Conservation (phyloP, 1,140 invertebrate genomes). For the Drosophila rhopaloa region DNA sequence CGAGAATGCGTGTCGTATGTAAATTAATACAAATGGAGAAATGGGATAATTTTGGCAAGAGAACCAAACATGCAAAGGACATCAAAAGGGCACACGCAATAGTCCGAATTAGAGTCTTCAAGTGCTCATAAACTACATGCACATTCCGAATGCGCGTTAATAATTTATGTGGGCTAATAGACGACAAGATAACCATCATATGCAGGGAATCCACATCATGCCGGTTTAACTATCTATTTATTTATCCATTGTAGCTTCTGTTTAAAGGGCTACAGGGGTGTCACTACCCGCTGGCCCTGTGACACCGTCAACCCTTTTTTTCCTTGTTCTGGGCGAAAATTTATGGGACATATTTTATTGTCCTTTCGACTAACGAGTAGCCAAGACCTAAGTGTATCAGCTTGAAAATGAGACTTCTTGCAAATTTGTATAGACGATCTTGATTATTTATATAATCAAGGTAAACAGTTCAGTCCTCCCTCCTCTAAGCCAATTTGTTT, state of each 20-base stretch:
- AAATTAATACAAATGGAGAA: slow-evolving; percentile 68
- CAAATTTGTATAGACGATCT: slow-evolving; percentile 44
- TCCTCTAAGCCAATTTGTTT: slow-evolving; percentile 38
- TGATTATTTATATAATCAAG: slow-evolving; percentile 58
- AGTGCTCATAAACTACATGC: slow-evolving; percentile 81
- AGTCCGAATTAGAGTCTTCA: slow-evolving; percentile 46
- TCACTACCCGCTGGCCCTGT: slow-evolving; percentile 39
- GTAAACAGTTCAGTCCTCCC: slow-evolving; percentile 59
- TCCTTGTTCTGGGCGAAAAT: slow-evolving; percentile 44
- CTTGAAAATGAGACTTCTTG: slow-evolving; percentile 53
- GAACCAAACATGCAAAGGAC: slow-evolving; percentile 70
- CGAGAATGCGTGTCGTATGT: slow-evolving; percentile 81
- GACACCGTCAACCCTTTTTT: slow-evolving; percentile 73
- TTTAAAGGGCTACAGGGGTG: slow-evolving; percentile 24
- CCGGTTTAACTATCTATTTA: slow-evolving; percentile 24
- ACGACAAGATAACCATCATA: slow-evolving; percentile 69
- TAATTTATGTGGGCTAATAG: slow-evolving; percentile 77
- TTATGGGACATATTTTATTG: slow-evolving; percentile 59
- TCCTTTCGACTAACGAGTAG: slow-evolving; percentile 20
- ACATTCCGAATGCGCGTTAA: slow-evolving; percentile 62
- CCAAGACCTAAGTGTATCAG: slow-evolving; percentile 28
- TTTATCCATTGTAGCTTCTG: slow-evolving; percentile 3
- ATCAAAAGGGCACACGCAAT: slow-evolving; percentile 69
- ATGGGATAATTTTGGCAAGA: slow-evolving; percentile 47
- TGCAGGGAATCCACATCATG: slow-evolving; percentile 50